Conservation (phyloP, 1,140 invertebrate species). For the Hylaeus anthracinus region DNA sequence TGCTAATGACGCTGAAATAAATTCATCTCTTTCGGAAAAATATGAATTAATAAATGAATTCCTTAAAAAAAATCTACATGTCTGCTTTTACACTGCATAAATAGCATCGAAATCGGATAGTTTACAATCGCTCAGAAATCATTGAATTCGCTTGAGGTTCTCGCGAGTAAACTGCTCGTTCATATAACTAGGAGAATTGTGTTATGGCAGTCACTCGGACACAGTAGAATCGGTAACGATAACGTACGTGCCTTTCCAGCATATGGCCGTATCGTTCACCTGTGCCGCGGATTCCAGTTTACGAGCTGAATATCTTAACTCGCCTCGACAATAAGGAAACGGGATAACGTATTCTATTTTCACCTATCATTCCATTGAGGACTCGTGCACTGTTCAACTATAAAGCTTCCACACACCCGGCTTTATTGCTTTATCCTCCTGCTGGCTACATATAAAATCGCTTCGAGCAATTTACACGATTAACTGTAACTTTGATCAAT, state of each 20-base stretch:
- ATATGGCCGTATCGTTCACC: conserved; percentile 32
- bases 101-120: neutral
- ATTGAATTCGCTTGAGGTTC: neutral
- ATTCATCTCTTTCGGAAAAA: too few relatives aligned
- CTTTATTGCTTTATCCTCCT: neutral
- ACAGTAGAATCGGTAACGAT: conserved; percentile 17
- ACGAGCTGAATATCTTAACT: conserved; percentile 26
- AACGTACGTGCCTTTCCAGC: conserved; percentile 6
- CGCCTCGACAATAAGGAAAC: conserved; percentile 41
- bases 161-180: conserved; percentile 10
- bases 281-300: conserved; percentile 26
- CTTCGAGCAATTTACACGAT: too few relatives aligned
- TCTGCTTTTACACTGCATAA: too few relatives aligned
- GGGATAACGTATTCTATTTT: conserved; percentile 21
- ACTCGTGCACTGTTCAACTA: neutral
- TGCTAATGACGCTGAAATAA: too few relatives aligned
- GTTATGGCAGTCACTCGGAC: conserved; percentile 12
- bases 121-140: neutral
- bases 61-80: too few relatives aligned
- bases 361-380: conserved; percentile 29
- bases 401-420: neutral
- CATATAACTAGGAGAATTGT: conserved; percentile 30
- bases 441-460: neutral
- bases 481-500: neutral
- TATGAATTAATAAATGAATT: too few relatives aligned